phyloP scores from a whole-genome alignment of 2,113 vertebrate genomes.

The Pomatostomus ruficeps region DNA sequence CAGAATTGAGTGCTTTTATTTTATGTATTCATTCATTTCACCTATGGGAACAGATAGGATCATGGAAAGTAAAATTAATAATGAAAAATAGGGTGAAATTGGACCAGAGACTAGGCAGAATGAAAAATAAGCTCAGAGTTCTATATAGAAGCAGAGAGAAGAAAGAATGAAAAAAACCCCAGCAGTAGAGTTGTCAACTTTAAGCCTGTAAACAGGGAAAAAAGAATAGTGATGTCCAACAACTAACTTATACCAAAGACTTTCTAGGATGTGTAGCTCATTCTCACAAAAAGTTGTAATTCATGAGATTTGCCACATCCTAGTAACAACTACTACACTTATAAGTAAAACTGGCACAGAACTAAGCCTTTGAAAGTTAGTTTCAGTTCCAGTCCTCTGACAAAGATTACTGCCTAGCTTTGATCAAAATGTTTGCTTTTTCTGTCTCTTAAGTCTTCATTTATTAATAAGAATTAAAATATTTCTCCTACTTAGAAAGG shows the following conservation, averaged over 20 bases:
- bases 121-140: background rate
- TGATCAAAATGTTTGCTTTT: background rate
- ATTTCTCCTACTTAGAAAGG: background rate
- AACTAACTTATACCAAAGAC: background rate
- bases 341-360: background rate
- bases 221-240: background rate
- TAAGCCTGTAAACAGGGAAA: background rate
- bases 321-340: background rate
- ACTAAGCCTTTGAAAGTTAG: background rate
- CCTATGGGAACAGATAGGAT: background rate
- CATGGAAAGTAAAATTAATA: conserved; percentile 16
- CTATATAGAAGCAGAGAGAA: background rate
- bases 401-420: background rate
- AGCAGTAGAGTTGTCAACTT: background rate
- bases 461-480: background rate
- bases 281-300: background rate
- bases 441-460: background rate
- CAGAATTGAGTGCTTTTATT: conserved; percentile 11
- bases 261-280: background rate
- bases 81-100: conserved; percentile 5
- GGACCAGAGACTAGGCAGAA: background rate
- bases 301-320: background rate
- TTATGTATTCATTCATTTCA: background rate
- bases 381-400: background rate
- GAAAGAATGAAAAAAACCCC: background rate